phyloP scores from a whole-genome alignment of 2,888 invertebrate genomes.

The Acanthosepion pharaonis region DNA sequence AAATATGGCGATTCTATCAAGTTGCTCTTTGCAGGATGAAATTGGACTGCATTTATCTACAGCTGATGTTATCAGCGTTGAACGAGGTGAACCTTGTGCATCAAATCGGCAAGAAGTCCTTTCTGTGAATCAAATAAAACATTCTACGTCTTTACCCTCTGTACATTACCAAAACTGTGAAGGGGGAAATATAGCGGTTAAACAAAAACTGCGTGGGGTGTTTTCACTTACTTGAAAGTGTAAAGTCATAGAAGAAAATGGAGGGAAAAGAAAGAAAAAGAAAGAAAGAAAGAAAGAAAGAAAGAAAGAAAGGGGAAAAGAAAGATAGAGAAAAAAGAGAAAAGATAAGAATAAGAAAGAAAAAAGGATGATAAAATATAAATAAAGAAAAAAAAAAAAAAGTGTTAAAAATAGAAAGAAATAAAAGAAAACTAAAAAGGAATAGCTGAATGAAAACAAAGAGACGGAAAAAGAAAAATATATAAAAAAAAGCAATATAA shows the following conservation, averaged over 20 bases:
- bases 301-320: background rate
- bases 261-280: background rate
- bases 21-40: background rate
- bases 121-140: background rate
- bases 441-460: too few species aligned
- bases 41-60: too few species aligned
- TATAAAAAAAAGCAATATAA: too few species aligned
- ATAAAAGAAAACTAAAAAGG: too few species aligned
- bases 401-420: too few species aligned
- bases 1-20: background rate
- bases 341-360: background rate
- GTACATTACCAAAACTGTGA: constrained; percentile 37
- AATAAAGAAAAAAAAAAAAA: too few species aligned
- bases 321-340: background rate
- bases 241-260: background rate
- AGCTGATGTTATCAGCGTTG: background rate
- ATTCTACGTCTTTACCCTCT: background rate
- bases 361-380: background rate
- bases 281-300: background rate
- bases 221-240: background rate
- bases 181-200: background rate
- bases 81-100: too few species aligned
- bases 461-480: too few species aligned
- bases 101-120: background rate
- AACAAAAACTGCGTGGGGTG: background rate